Evolutionary conservation across 2,888 invertebrate species (phyloP).

Genomic region (Schizotus pectinicornis): DNA sequence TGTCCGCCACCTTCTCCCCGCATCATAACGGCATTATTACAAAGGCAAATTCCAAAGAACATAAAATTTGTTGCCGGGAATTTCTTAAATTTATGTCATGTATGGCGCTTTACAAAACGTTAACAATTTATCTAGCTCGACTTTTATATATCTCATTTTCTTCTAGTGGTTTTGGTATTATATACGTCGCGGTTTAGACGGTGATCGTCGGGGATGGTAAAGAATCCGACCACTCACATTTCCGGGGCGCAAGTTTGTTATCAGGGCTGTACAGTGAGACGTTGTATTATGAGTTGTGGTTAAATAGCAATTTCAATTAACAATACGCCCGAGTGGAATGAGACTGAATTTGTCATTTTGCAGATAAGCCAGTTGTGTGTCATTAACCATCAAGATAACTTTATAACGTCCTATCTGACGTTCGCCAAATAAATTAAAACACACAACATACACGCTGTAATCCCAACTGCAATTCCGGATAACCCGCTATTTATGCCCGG

Average conservation of each 20-base stretch:
- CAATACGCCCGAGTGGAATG: slow-evolving; percentile 34
- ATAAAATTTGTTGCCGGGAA: slow-evolving; percentile 31
- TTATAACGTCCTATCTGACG: slow-evolving; percentile 20
- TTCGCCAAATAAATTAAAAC: slow-evolving; percentile 20
- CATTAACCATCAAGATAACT: slow-evolving; percentile 28
- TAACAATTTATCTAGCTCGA: slow-evolving; percentile 55
- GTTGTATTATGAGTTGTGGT: slow-evolving; percentile 40
- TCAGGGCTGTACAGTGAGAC: slow-evolving; percentile 42
- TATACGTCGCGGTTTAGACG: slow-evolving; percentile 37
- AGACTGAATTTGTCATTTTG: slow-evolving; percentile 37
- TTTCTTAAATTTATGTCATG: slow-evolving; percentile 39
- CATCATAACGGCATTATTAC: slow-evolving; percentile 31
- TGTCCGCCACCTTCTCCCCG: slow-evolving; percentile 11
- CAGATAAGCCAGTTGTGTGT: slow-evolving; percentile 33
- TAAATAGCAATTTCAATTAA: slow-evolving; percentile 48
- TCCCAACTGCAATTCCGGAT: slow-evolving; percentile 2
- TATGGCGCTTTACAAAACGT: slow-evolving; percentile 53
- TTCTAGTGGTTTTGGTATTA: slow-evolving; percentile 46
- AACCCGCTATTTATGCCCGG: slow-evolving; percentile 1
- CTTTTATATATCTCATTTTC: slow-evolving; percentile 55
- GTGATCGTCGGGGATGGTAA: slow-evolving; percentile 34
- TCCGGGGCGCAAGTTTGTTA: slow-evolving; percentile 38
- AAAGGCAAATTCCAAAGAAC: slow-evolving; percentile 34
- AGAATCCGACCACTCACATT: slow-evolving; percentile 29
- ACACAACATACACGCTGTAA: slow-evolving; percentile 16